Evolutionary conservation across 2,888 invertebrate species (phyloP), one percentile per base, ranked within the genome.

Genomic region (Mesorhabditis belari): DNA sequence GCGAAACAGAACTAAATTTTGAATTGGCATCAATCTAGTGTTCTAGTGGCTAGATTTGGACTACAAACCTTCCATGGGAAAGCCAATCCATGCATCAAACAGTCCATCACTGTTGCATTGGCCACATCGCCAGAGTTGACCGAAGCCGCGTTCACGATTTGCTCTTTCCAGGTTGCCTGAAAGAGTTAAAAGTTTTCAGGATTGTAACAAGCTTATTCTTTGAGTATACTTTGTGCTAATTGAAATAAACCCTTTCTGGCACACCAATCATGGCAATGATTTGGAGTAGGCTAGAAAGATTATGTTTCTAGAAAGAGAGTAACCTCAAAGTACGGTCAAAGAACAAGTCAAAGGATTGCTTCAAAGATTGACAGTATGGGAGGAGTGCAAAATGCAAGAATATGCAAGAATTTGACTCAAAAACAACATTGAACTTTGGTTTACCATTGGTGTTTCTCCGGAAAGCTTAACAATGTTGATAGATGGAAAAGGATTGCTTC

Each of bases 81-180:
- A 2, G 71, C 66, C 3, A 73, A 53, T 73, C 86, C 85, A 75
- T 87, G 87, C 73, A 86, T 80, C 28, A 86, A 63, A 71, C 86
- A 86, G 73, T 87, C 75, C 23, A 54, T 55, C n/a, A 82, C 72
- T 9, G 84, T 82, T 1, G 87, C 86, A 63, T 83, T 84, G 49
- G 85, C 85, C 0, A 86, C 66, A 70, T 87, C 86, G 3, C 86
- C 87, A 2, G 86, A 86, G 67, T 86, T 86, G 12, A 86, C 86
- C 55, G 85, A 85, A 81, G 82, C 81, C 3, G 86, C 86, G 57
- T 85, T 83, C 58, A 83, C 80, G 66, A 87, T 83, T 35, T 35
- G 44, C 2, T 35, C 44, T 9, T n/a, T 9, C 44, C 44, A 35
- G 2, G 44, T 35, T 9, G 44, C 44, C 78, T 86, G 86, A 60